Evolutionary conservation across 2,888 invertebrate genomes (phyloP).

Genomic region (Pyrocoelia pectoralis): DNA sequence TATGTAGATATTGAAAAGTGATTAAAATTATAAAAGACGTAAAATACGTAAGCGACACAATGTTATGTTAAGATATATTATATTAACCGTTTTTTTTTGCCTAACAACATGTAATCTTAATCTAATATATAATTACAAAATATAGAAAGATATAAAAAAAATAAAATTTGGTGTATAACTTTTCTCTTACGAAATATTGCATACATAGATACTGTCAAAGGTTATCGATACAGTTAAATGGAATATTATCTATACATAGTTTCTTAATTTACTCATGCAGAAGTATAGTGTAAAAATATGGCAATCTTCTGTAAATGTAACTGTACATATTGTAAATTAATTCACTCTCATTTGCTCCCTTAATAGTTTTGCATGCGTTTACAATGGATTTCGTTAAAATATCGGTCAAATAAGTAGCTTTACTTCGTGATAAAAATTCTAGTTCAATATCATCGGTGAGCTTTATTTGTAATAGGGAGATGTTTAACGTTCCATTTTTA

Average conservation of each 20-base stretch:
- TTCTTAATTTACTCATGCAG: not conserved
- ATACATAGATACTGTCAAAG: not conserved
- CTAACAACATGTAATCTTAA: too few species aligned
- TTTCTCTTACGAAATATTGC: not conserved
- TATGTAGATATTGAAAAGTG: too few species aligned
- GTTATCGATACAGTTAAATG: too few species aligned
- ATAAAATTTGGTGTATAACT: too few species aligned
- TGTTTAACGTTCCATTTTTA: conserved; percentile 13
- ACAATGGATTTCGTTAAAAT: conserved; percentile 13
- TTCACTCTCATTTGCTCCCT: not conserved
- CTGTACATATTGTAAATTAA: conserved; percentile 1
- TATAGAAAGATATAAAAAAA: too few species aligned
- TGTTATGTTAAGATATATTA: too few species aligned
- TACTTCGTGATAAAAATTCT: conserved; percentile 18
- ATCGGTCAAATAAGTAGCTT: conserved; percentile 14
- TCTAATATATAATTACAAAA: too few species aligned
- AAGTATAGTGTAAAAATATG: conserved; percentile 15
- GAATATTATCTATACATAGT: not conserved
- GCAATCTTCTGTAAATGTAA: conserved; percentile 13
- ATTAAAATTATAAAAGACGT: too few species aligned
- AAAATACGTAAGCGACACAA: too few species aligned
- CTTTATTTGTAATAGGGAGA: not conserved
- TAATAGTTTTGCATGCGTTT: conserved; percentile 6
- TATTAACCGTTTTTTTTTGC: too few species aligned
- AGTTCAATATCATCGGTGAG: conserved; percentile 8